A percentile compares a stretch with the other conserved stretches of the same genome.
Evolutionary conservation across 2,888 invertebrate genomes (phyloP).

Genomic region (Anodontia alba): DNA sequence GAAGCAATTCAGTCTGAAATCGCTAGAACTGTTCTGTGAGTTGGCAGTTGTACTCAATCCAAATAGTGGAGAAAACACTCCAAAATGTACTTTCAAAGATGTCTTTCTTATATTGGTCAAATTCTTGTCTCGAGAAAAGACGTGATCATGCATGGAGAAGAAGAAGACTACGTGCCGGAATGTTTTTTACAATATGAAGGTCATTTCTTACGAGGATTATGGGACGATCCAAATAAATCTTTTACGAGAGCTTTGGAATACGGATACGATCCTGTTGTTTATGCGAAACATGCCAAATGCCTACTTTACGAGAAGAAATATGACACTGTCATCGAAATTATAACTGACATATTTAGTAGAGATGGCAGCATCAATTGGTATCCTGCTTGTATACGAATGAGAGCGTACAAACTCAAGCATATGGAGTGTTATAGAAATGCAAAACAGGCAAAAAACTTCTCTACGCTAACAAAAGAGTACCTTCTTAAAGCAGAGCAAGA

Average conservation of each 20-base stretch:
- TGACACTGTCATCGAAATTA: background rate
- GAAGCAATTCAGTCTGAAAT: background rate
- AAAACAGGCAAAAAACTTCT: background rate
- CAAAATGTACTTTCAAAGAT: constrained; percentile 5
- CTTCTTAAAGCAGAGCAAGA: background rate
- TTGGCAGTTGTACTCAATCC: background rate
- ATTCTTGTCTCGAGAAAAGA: background rate
- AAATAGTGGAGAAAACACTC: background rate
- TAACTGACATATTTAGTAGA: background rate
- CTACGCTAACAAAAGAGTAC: background rate
- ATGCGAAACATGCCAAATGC: background rate
- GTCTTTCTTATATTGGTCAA: background rate
- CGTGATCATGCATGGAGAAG: background rate
- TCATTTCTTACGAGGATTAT: background rate
- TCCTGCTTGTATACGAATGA: background rate
- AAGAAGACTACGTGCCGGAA: background rate
- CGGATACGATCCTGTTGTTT: background rate
- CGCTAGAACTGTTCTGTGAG: background rate
- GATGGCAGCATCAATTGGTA: background rate
- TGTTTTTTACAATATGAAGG: background rate
- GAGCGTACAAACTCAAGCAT: background rate
- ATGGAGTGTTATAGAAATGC: background rate
- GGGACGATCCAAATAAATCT: background rate
- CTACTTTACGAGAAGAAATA: background rate
- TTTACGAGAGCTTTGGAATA: background rate